phyloP scores from a whole-genome alignment of 1,140 invertebrate species.

The Brachionus asplanchnoidis region DNA sequence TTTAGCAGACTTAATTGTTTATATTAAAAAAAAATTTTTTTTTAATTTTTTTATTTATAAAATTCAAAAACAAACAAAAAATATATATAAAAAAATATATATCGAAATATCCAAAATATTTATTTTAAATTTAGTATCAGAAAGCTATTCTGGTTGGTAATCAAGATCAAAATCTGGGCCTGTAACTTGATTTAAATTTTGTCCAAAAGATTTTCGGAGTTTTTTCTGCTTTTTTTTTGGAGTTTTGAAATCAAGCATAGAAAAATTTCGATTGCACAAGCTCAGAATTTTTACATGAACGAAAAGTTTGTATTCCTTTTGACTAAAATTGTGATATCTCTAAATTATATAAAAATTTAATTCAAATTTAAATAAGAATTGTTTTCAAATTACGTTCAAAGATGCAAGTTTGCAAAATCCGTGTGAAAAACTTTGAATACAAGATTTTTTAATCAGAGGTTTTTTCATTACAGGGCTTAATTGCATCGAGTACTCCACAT shows the following conservation, averaged over 20 bases:
- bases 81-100: too few species aligned
- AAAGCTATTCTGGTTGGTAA: background rate
- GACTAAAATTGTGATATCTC: background rate
- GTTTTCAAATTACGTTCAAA: background rate
- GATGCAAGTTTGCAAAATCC: background rate
- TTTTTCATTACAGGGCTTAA: background rate
- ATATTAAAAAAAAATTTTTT: too few species aligned
- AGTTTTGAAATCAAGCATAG: background rate
- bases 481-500: background rate
- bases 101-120: too few species aligned
- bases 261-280: background rate
- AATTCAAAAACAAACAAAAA: too few species aligned
- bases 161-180: background rate
- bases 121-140: background rate
- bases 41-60: too few species aligned
- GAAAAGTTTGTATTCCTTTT: background rate
- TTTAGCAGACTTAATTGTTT: too few species aligned
- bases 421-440: background rate
- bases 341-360: background rate
- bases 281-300: background rate
- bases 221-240: background rate
- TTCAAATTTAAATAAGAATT: background rate
- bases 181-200: background rate
- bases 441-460: background rate
- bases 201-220: background rate